These are phyloP conservation scores for Drosophila nannoptera DNA, from an alignment of 1,140 invertebrate species.

Conservation along the genomic window DNA sequence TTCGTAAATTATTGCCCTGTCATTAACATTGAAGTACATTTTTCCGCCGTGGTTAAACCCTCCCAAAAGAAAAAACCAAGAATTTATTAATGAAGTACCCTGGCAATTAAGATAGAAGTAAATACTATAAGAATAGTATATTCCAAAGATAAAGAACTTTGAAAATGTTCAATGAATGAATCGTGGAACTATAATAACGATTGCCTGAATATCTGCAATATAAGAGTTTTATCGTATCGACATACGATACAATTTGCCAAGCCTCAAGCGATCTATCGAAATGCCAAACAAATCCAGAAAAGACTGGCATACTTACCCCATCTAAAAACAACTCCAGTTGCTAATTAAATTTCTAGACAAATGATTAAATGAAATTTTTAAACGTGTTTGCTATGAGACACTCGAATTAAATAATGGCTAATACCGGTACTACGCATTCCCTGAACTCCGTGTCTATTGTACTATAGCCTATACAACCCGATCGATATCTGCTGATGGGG, in stretches of 20 bases:
- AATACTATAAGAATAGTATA: conserved; percentile 4
- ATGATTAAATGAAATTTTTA: neutral
- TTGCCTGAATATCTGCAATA: no score
- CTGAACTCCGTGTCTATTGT: neutral
- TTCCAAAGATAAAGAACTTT: no score
- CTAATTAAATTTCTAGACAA: conserved; percentile 16
- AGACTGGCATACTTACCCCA: no score
- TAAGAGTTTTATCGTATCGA: no score
- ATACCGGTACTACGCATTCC: neutral
- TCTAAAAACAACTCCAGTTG: neutral
- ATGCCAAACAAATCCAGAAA: neutral
- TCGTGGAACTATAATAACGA: no score
- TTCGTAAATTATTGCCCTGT: conserved; percentile 12
- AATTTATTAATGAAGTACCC: conserved; percentile 1
- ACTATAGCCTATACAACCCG: neutral
- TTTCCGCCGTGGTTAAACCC: conserved; percentile 16
- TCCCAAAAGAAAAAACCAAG: neutral
- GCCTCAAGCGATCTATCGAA: no score
- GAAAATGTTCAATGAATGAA: neutral
- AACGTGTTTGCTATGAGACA: no score
- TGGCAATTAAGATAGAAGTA: conserved; percentile 16
- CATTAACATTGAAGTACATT: conserved; percentile 15
- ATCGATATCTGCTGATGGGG: conserved; percentile 1
- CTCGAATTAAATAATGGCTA: no score
- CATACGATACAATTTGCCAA: no score